Percentiles rank a stretch among this genome's conserved stretches.
Conservation (phyloP, 2,113 vertebrate genomes). For the Caranx melampygus region DNA sequence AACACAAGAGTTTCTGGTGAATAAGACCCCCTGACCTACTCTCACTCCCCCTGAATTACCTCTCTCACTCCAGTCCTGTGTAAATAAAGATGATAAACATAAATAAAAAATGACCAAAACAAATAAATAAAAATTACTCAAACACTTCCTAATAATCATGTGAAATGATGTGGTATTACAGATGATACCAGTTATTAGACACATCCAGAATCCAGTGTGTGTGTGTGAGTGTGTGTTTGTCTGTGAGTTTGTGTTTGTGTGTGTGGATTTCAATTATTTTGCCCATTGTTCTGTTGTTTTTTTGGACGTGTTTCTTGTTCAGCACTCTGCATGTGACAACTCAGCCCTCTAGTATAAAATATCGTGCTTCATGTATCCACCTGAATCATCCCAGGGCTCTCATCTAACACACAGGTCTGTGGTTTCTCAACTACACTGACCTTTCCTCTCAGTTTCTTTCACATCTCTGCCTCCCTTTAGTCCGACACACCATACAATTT, state of each 20-base stretch:
- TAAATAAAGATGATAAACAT: too few relatives aligned
- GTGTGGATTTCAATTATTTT: not conserved
- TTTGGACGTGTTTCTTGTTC: not conserved
- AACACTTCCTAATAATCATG: too few relatives aligned
- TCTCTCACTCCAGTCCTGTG: too few relatives aligned
- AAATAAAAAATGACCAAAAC: too few relatives aligned
- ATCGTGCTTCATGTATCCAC: not conserved
- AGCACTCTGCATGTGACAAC: not conserved
- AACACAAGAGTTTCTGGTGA: too few relatives aligned
- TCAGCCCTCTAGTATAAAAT: not conserved
- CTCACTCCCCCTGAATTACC: too few relatives aligned
- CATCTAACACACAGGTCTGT: conserved; percentile 8
- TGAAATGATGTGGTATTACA: not conserved
- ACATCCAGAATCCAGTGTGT: too few relatives aligned
- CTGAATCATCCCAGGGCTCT: not conserved
- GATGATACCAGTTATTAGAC: not conserved
- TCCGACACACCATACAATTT: conserved; percentile 32
- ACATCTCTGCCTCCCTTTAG: conserved; percentile 3
- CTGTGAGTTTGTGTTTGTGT: too few relatives aligned
- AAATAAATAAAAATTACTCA: too few relatives aligned
- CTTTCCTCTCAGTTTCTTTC: conserved; percentile 12
- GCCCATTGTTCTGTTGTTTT: not conserved
- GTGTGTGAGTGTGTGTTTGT: too few relatives aligned
- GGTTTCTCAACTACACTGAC: not conserved
- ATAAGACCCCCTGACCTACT: too few relatives aligned